phyloP scores from a whole-genome alignment of 2,113 vertebrate genomes.

The Solea solea region DNA sequence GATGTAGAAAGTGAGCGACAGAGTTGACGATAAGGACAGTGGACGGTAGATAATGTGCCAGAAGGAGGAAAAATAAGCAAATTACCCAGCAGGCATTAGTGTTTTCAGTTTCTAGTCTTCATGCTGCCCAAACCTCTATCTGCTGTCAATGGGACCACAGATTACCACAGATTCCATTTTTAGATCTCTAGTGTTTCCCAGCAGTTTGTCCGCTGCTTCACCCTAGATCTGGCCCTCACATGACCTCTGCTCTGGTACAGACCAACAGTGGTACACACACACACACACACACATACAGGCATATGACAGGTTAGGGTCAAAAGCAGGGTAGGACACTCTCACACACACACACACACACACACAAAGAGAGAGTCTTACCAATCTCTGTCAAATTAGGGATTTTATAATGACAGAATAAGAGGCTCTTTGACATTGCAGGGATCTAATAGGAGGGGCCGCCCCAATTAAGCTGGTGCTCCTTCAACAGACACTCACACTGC shows the following conservation, averaged over 20 bases:
- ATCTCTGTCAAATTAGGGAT: constrained; percentile 61
- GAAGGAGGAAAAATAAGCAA: too few species aligned
- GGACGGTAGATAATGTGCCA: too few species aligned
- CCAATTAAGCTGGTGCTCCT: constrained; percentile 57
- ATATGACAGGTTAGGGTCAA: constrained; percentile 29
- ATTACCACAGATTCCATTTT: background rate
- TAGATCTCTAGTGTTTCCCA: constrained; percentile 20
- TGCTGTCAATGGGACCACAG: background rate
- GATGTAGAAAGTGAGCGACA: too few species aligned
- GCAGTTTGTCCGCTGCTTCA: constrained; percentile 42
- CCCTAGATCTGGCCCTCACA: constrained; percentile 32
- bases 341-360: constrained; percentile 26
- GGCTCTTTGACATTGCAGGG: constrained; percentile 57
- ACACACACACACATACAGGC: constrained; percentile 17
- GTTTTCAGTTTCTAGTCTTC: background rate
- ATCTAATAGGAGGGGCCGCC: constrained; percentile 54
- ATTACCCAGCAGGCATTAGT: constrained; percentile 8
- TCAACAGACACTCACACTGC: constrained; percentile 20
- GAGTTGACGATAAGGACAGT: too few species aligned
- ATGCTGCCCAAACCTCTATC: background rate
- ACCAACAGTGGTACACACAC: constrained; percentile 3
- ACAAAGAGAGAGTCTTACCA: constrained; percentile 37
- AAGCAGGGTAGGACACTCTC: constrained; percentile 25
- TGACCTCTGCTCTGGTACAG: constrained; percentile 38
- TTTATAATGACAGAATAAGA: constrained; percentile 67